Conservation (phyloP, 2,888 invertebrate genomes). For the Teleiodes luculella region DNA sequence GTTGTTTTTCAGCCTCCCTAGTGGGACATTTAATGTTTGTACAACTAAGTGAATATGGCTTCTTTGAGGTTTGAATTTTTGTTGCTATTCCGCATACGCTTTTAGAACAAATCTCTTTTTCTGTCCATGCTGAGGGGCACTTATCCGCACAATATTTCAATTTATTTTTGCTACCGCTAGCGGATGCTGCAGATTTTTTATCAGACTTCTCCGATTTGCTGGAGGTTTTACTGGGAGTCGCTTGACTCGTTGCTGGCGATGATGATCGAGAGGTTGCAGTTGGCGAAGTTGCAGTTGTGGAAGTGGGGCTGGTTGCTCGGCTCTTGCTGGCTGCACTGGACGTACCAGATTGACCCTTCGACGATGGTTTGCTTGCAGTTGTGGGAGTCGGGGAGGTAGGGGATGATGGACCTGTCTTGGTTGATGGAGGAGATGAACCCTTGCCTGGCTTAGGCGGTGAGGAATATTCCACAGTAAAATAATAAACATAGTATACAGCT, state of each 20-base stretch:
- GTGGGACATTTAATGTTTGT: neutral
- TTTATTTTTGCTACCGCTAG: neutral
- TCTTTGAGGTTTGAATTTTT: neutral
- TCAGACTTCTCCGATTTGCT: too few species aligned
- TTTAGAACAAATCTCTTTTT: constrained; percentile 44
- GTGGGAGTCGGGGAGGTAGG: neutral
- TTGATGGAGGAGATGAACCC: constrained; percentile 12
- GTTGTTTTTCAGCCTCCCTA: constrained; percentile 3
- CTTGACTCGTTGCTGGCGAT: too few species aligned
- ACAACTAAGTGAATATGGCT: neutral
- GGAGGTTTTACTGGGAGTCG: too few species aligned
- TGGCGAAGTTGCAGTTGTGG: too few species aligned
- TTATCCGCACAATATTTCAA: constrained; percentile 1
- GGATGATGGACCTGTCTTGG: neutral
- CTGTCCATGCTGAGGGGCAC: neutral
- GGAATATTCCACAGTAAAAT: constrained; percentile 63
- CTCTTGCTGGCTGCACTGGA: too few species aligned
- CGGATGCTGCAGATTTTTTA: neutral
- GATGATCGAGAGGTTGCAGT: too few species aligned
- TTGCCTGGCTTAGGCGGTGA: too few species aligned
- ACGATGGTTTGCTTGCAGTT: neutral
- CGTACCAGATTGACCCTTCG: too few species aligned
- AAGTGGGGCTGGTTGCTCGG: neutral
- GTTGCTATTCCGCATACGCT: constrained; percentile 35
- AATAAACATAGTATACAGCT: constrained; percentile 56